Percentiles rank a stretch among this genome's conserved stretches.
Evolutionary conservation across 2,113 vertebrate genomes (phyloP).

Genomic region (Calonectris borealis): DNA sequence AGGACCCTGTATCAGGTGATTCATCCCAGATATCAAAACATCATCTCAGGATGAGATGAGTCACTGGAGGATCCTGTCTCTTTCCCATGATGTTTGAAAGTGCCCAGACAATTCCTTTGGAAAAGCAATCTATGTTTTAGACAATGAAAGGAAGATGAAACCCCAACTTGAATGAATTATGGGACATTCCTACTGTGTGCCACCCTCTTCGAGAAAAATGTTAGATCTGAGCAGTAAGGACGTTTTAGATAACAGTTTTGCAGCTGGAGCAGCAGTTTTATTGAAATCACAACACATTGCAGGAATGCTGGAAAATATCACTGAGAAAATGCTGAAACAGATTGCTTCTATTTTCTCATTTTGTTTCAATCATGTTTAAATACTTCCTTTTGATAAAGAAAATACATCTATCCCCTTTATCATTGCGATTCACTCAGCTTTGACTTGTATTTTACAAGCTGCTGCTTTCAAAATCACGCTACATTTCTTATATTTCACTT

Average conservation of each 20-base stretch:
- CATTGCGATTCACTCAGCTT: background rate
- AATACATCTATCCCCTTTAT: background rate
- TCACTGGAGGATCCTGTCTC: background rate
- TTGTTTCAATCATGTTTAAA: background rate
- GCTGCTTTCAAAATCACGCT: background rate
- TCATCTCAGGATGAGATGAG: background rate
- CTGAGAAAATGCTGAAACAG: background rate
- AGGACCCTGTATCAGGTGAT: background rate
- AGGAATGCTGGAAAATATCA: background rate
- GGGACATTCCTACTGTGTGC: no score
- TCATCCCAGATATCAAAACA: background rate
- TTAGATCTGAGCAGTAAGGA: background rate
- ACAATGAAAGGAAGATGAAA: background rate
- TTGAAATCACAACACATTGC: background rate
- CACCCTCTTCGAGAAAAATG: background rate
- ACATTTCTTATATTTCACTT: background rate
- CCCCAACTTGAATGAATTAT: background rate
- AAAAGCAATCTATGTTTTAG: background rate
- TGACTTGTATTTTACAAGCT: background rate
- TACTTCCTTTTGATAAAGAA: background rate
- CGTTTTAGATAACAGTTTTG: background rate
- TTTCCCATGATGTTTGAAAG: background rate
- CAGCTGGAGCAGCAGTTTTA: background rate
- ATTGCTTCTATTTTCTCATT: background rate
- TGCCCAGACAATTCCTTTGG: background rate